A percentile compares a stretch with the other conserved stretches of the same genome.
Conservation (phyloP, 2,113 vertebrate genomes). For the Eulemur rufifrons region DNA sequence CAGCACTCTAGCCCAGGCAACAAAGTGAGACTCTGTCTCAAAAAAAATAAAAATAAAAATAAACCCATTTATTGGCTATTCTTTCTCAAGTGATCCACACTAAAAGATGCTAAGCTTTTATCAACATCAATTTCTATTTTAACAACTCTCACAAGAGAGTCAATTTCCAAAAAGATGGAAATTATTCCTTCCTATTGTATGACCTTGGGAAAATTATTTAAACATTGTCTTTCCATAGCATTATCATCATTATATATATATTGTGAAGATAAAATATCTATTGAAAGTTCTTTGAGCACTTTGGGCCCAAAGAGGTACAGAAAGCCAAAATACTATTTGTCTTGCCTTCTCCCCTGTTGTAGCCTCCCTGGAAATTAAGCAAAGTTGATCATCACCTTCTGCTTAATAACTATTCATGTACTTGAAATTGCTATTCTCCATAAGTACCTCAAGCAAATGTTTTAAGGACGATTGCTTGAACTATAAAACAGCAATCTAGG, state of each 20-base stretch:
- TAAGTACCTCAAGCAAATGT: neutral
- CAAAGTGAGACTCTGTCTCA: no score
- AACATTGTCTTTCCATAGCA: neutral
- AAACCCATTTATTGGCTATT: neutral
- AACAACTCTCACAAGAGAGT: neutral
- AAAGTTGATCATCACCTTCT: constrained; percentile 28
- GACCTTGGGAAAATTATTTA: constrained; percentile 8
- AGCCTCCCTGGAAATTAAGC: constrained; percentile 30
- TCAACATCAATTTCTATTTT: constrained; percentile 11
- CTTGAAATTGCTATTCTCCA: constrained; percentile 16
- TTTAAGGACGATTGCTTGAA: constrained; percentile 51
- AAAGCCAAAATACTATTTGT: neutral
- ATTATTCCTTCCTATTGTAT: neutral
- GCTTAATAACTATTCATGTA: neutral
- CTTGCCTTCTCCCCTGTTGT: neutral
- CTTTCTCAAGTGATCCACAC: constrained; percentile 40
- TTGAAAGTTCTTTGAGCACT: constrained; percentile 7
- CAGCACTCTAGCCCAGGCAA: no score
- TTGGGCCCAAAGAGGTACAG: neutral
- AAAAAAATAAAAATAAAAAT: neutral
- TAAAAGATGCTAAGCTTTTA: neutral
- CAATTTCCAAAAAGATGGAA: neutral
- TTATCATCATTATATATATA: neutral
- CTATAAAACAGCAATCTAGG: constrained; percentile 68
- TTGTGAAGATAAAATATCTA: constrained; percentile 18